Conservation (phyloP, 1,140 invertebrate genomes). For the Aradophagus sp. region DNA sequence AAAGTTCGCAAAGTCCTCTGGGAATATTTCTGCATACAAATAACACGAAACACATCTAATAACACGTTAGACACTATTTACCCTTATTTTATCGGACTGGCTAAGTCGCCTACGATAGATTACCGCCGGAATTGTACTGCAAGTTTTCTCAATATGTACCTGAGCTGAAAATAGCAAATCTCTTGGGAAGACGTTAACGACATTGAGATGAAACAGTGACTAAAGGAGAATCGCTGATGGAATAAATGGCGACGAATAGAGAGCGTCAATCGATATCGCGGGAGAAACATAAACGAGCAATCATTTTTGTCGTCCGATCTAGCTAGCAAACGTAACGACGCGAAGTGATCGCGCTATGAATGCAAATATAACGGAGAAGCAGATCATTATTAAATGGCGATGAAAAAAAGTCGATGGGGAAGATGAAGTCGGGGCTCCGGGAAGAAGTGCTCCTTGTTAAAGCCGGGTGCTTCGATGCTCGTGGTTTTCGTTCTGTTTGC, state of each 20-base stretch:
- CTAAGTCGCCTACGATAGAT: too few species aligned
- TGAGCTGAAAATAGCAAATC: too few species aligned
- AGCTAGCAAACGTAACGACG: conserved; percentile 14
- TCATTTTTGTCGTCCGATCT: conserved; percentile 16
- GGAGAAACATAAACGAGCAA: conserved; percentile 17
- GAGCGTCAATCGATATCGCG: conserved; percentile 2
- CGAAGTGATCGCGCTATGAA: conserved; percentile 14
- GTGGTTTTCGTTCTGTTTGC: conserved; percentile 34
- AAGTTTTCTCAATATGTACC: too few species aligned
- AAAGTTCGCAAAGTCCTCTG: too few species aligned
- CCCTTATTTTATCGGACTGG: too few species aligned
- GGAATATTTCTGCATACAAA: too few species aligned
- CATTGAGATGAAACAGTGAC: conserved; percentile 22
- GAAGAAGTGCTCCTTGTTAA: conserved; percentile 33
- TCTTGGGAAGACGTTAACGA: conserved; percentile 32
- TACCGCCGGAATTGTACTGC: too few species aligned
- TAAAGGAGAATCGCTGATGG: conserved; percentile 12
- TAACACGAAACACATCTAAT: too few species aligned
- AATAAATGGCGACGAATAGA: conserved; percentile 12
- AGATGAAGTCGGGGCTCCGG: conserved; percentile 28
- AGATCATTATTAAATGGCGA: conserved; percentile 19
- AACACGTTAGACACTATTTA: too few species aligned
- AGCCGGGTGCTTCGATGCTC: conserved; percentile 34
- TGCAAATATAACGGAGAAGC: conserved; percentile 12
- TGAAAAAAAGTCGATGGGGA: conserved; percentile 22